Conservation (phyloP, 2,797 vertebrate species). For the Esox masquinongy region DNA sequence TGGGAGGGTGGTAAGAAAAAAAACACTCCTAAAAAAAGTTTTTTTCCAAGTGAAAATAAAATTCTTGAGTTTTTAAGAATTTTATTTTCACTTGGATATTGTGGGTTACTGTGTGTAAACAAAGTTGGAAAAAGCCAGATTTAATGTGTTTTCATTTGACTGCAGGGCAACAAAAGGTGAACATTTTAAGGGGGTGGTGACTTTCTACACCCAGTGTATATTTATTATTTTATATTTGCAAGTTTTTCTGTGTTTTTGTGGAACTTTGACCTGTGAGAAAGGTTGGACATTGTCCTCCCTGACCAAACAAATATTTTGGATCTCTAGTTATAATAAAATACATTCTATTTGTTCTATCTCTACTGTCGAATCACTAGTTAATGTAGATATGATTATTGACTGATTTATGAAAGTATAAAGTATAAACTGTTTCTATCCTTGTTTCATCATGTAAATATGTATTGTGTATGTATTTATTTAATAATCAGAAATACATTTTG, state of each 20-base stretch:
- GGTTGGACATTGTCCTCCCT: neutral
- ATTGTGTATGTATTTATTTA: slow-evolving; percentile 29
- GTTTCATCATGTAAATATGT: slow-evolving; percentile 38
- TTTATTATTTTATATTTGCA: neutral
- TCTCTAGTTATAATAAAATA: neutral
- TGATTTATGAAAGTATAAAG: slow-evolving; percentile 29
- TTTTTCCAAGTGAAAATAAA: no score
- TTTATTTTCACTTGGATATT: no score
- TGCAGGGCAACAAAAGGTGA: no score
- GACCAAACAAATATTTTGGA: neutral
- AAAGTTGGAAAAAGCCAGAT: no score
- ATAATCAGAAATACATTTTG: slow-evolving; percentile 34
- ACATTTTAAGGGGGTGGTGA: no score
- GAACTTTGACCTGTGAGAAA: slow-evolving; percentile 12
- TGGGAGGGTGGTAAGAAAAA: no score
- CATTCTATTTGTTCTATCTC: slow-evolving; percentile 30
- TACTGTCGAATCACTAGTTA: slow-evolving; percentile 22
- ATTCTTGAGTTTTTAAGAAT: no score
- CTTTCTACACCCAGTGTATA: no score
- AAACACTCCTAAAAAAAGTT: no score
- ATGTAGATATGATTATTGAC: slow-evolving; percentile 9
- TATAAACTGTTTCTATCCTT: slow-evolving; percentile 39
- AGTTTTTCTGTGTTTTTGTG: slow-evolving; percentile 56
- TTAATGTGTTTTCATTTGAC: no score
- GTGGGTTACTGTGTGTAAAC: no score